A percentile compares a stretch with the other conserved stretches of the same genome.
phyloP scores from a whole-genome alignment of 2,797 vertebrate species.

The Cirrhinus mrigala region DNA sequence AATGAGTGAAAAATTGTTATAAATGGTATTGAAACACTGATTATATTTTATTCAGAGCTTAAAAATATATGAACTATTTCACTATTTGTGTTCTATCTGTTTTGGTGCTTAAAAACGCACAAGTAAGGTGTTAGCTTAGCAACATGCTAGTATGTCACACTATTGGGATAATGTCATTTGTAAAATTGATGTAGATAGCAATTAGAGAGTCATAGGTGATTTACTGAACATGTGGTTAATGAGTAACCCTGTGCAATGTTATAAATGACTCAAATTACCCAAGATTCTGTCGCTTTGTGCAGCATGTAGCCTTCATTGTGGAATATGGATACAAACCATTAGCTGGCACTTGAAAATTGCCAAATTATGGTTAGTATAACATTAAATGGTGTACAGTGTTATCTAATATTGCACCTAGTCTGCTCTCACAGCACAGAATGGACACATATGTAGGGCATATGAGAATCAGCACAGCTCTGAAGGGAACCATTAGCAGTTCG shows the following conservation, averaged over 20 bases:
- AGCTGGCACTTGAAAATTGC: background rate
- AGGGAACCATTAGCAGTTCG: conserved; percentile 21
- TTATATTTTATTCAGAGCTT: conserved; percentile 6
- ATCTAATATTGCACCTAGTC: too few species aligned
- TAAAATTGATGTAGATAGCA: background rate
- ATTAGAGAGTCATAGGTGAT: background rate
- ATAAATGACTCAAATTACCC: background rate
- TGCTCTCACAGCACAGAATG: background rate
- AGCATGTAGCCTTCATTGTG: background rate
- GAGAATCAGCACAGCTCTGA: conserved; percentile 16
- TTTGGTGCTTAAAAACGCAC: background rate
- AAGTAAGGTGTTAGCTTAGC: background rate
- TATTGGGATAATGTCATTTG: background rate
- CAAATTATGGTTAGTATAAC: background rate
- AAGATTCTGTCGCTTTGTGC: background rate
- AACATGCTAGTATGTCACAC: background rate
- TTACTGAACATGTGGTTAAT: background rate
- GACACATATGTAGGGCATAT: conserved; percentile 13
- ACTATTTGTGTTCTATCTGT: background rate
- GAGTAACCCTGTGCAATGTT: background rate
- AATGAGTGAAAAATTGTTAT: background rate
- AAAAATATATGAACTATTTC: background rate
- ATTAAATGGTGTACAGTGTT: background rate
- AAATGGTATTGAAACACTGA: background rate
- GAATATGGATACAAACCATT: background rate